Evolutionary conservation across 2,797 vertebrate species (phyloP).

Genomic region (Gambusia yucatana): DNA sequence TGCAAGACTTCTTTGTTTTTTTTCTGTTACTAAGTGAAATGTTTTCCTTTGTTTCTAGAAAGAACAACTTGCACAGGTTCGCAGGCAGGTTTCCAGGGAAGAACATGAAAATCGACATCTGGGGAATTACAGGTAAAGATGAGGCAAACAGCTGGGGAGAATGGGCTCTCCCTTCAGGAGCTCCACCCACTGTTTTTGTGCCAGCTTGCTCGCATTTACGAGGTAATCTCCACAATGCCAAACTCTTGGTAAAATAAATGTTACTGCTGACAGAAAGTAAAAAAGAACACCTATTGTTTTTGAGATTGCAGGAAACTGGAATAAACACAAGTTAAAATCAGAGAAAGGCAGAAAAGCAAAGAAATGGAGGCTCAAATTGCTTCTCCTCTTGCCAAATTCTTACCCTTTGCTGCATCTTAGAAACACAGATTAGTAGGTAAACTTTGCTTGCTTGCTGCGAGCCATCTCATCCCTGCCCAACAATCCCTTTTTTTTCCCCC

Average conservation of each 20-base stretch:
- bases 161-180: constrained; percentile 22
- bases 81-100: constrained; percentile 95
- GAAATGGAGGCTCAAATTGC: constrained; percentile 12
- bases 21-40: constrained; percentile 10
- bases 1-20: constrained; percentile 21
- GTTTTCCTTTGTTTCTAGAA: constrained; percentile 84
- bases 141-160: constrained; percentile 19
- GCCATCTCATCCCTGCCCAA: neutral
- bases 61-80: constrained; percentile 94
- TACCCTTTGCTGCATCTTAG: constrained; percentile 21
- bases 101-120: constrained; percentile 96
- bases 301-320: constrained; percentile 10
- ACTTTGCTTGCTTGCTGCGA: constrained; percentile 25
- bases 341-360: constrained; percentile 7
- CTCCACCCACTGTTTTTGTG: constrained; percentile 20
- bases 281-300: constrained; percentile 23
- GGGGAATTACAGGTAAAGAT: constrained; percentile 96
- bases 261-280: constrained; percentile 34
- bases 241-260: constrained; percentile 58
- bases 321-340: constrained; percentile 16
- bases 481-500: neutral
- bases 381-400: constrained; percentile 9
- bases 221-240: constrained; percentile 54
- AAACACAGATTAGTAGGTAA: constrained; percentile 25
- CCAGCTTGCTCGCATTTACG: constrained; percentile 57